These are phyloP conservation scores for Heliconius cydno DNA, from an alignment of 2,888 invertebrate genomes.

Conservation along the genomic window DNA sequence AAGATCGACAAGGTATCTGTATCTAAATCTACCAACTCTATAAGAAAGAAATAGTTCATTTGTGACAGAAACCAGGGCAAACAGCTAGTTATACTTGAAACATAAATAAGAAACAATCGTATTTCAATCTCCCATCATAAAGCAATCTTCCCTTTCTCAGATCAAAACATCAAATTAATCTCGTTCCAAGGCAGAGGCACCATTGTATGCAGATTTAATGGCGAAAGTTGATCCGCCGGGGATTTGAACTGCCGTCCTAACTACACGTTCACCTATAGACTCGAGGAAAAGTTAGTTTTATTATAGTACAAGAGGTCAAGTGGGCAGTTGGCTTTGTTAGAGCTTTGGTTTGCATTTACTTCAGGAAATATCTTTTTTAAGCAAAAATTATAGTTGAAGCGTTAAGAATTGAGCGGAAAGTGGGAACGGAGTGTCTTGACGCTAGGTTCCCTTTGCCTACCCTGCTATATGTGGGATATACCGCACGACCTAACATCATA, in stretches of 20 bases:
- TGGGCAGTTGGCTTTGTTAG: not conserved
- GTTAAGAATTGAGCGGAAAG: too few species aligned
- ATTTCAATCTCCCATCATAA: conserved; percentile 20
- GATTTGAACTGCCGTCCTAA: conserved; percentile 61
- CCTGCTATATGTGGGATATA: too few species aligned
- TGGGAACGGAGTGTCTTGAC: too few species aligned
- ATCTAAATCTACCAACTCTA: not conserved
- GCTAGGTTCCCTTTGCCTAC: too few species aligned
- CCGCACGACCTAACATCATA: too few species aligned
- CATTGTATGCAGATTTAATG: conserved; percentile 79
- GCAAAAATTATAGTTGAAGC: too few species aligned
- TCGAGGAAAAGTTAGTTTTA: conserved; percentile 5
- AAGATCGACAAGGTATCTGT: not conserved
- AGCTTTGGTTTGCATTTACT: not conserved
- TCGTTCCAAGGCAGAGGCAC: conserved; percentile 36
- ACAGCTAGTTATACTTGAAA: not conserved
- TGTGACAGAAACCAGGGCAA: not conserved
- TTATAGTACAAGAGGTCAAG: conserved; percentile 5
- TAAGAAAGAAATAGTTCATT: not conserved
- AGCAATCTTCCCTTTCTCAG: conserved; percentile 24
- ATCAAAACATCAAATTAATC: conserved; percentile 25
- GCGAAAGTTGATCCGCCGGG: conserved; percentile 75
- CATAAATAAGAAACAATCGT: not conserved
- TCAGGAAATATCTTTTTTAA: too few species aligned
- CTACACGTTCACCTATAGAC: conserved; percentile 3